Evolutionary conservation across 2,888 invertebrate species (phyloP).

Genomic region (Parochlus steinenii): DNA sequence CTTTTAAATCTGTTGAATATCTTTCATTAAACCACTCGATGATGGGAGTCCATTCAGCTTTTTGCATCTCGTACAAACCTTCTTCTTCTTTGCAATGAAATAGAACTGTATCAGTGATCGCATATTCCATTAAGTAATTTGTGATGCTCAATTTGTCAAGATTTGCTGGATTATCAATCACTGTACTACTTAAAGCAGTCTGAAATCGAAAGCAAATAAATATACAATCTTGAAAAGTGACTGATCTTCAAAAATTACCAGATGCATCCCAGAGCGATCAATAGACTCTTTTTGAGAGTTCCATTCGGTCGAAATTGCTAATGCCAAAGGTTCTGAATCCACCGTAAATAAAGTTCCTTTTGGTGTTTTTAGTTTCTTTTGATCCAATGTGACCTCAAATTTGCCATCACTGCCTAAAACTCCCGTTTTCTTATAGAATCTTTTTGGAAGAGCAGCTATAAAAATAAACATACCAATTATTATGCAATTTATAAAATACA

Average conservation of each 20-base stretch:
- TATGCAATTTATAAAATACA: too few species aligned
- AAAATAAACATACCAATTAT: too few species aligned
- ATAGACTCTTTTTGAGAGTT: slow-evolving; percentile 67
- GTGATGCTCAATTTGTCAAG: slow-evolving; percentile 58
- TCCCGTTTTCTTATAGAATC: slow-evolving; percentile 58
- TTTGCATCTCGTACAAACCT: slow-evolving; percentile 58
- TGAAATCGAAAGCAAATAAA: slow-evolving; percentile 26
- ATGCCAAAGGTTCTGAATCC: slow-evolving; percentile 71
- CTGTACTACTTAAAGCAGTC: slow-evolving; percentile 81
- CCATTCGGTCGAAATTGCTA: slow-evolving; percentile 92
- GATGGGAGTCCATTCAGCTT: slow-evolving; percentile 75
- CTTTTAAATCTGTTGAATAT: slow-evolving; percentile 52
- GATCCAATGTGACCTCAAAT: slow-evolving; percentile 82
- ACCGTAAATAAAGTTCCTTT: slow-evolving; percentile 60
- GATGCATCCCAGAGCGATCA: slow-evolving; percentile 68
- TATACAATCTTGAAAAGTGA: slow-evolving; percentile 10
- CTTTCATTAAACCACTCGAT: slow-evolving; percentile 77
- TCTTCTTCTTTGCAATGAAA: slow-evolving; percentile 59
- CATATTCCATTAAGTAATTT: slow-evolving; percentile 58
- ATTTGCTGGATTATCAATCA: slow-evolving; percentile 81
- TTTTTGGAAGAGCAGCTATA: slow-evolving; percentile 36
- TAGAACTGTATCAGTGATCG: slow-evolving; percentile 68
- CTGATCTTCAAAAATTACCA: slow-evolving; percentile 39
- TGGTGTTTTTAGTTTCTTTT: slow-evolving; percentile 80
- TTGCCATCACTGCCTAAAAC: slow-evolving; percentile 50